Evolutionary conservation across 1,140 invertebrate genomes (phyloP), one percentile per base, ranked within the genome.

Genomic region (Telenomus remus): DNA sequence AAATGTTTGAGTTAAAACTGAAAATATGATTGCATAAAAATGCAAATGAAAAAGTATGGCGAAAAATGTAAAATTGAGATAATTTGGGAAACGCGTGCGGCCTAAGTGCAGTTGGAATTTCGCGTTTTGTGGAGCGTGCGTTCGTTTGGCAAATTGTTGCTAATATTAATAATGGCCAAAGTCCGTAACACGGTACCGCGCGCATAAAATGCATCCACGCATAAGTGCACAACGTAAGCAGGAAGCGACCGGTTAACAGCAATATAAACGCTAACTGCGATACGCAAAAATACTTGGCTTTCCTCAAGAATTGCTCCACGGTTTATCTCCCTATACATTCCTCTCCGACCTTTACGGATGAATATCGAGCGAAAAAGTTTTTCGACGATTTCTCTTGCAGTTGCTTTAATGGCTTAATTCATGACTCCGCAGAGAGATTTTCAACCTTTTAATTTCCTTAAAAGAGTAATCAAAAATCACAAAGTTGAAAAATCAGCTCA

Each of bases 211-310:
- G 65, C 65, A 69, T 69, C 49, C 56, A 63, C 63, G 64, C 59
- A 57, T 68, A 65, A 69, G 57, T 70, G 71, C 72, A 71, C 57
- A 71, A 16, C 50, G 68, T 82, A 83, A 82, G 79, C 81, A 85
- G 82, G 83, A 85, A 85, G 77, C 71, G 75, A 66, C 78, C 78
- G 77, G 77, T 86, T 86, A 85, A 82, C 69, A 56, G 78, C 76
- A 85, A 85, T 85, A 27, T 27, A 83, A 86, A 85, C 53, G 65
- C 46, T 66, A 66, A 61, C 35, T 61, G 46, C 63, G 12, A 66
- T 64, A 46, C 55, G 49, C 70, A 56, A 66, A 74, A 74, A 65
- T 35, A 34, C 34, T 60, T 37, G 2, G 39, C 12, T 69, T 60
- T 60, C 56, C 35, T 69, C 43, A 61, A 53, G 56, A 61, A 55